Evolutionary conservation across 2,113 vertebrate genomes (phyloP).

Genomic region (Sphaerodactylus townsendi): DNA sequence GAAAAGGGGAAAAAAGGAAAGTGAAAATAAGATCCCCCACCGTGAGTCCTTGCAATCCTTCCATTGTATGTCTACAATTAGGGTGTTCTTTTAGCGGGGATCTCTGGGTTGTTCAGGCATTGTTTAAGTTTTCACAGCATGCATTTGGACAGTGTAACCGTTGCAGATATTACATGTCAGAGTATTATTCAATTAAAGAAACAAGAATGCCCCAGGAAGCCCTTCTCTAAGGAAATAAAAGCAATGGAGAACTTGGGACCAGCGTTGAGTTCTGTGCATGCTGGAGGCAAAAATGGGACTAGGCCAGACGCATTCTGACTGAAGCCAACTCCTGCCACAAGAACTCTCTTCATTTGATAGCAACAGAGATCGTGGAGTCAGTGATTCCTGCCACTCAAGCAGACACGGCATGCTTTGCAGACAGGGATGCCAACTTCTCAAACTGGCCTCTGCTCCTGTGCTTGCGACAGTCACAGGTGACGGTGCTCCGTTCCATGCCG

Average conservation of each 20-base stretch:
- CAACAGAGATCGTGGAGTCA: slow-evolving; percentile 55
- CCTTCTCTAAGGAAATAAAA: background rate
- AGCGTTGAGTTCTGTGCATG: background rate
- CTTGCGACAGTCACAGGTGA: background rate
- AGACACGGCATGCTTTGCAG: slow-evolving; percentile 14
- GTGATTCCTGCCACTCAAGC: slow-evolving; percentile 52
- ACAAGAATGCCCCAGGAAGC: background rate
- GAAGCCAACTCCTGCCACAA: background rate
- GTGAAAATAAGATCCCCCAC: too few species aligned
- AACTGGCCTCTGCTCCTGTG: background rate
- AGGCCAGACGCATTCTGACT: background rate
- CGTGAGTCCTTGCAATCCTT: too few species aligned
- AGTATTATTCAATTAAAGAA: background rate
- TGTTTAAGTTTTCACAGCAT: background rate
- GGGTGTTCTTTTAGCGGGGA: background rate
- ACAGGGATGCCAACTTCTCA: background rate
- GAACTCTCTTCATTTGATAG: slow-evolving; percentile 4
- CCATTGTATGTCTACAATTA: background rate
- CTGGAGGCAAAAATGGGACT: background rate
- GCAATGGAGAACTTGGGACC: background rate
- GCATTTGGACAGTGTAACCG: background rate
- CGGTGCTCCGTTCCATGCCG: background rate
- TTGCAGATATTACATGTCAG: background rate
- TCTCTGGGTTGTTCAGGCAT: background rate
- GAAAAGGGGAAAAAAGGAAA: too few species aligned